These are phyloP conservation scores for Polia nebulosa DNA, from an alignment of 2,888 invertebrate species.

Conservation along the genomic window DNA sequence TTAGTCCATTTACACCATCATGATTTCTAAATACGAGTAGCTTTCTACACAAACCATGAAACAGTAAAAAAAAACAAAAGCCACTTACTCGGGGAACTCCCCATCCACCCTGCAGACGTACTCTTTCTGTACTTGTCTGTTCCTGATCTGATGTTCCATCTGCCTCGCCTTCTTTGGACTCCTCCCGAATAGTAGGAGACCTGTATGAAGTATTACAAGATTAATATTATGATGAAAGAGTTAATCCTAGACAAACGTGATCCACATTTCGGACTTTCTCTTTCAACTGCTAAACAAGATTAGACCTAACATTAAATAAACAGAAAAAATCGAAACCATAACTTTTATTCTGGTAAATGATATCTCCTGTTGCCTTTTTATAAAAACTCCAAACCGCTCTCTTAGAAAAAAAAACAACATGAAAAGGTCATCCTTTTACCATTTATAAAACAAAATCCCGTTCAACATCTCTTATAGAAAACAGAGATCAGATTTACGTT, in stretches of 20 bases:
- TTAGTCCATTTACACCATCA: neutral
- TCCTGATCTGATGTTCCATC: slow-evolving; percentile 98
- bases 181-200: slow-evolving; percentile 97
- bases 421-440: neutral
- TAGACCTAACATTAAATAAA: too few relatives aligned
- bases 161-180: slow-evolving; percentile 98
- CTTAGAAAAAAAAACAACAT: slow-evolving; percentile 8
- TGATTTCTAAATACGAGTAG: neutral
- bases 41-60: neutral
- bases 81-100: slow-evolving; percentile 97
- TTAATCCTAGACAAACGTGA: neutral
- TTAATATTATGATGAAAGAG: neutral
- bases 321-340: neutral
- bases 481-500: slow-evolving; percentile 17
- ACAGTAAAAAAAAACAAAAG: neutral
- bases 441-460: slow-evolving; percentile 14
- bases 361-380: neutral
- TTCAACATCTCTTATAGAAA: slow-evolving; percentile 19
- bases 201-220: slow-evolving; percentile 72
- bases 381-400: neutral
- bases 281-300: neutral
- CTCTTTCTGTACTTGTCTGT: slow-evolving; percentile 97
- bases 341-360: neutral
- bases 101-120: slow-evolving; percentile 99
- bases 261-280: neutral